These are phyloP conservation scores for Bettongia penicillata DNA, from an alignment of 2,113 vertebrate species.

Conservation along the genomic window DNA sequence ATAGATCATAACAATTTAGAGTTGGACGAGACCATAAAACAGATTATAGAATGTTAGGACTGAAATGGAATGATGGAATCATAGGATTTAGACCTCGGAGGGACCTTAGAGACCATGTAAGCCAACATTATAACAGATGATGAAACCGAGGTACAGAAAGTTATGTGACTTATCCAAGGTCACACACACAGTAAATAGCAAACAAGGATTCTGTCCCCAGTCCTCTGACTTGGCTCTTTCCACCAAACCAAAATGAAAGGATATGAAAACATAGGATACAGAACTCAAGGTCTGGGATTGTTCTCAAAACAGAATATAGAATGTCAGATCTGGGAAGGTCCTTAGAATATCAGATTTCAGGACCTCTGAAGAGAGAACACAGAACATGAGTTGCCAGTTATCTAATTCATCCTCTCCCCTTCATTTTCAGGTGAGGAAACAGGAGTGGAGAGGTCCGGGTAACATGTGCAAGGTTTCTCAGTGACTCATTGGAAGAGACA, in stretches of 20 bases:
- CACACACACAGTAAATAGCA: background rate
- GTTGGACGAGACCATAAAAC: background rate
- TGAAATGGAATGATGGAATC: background rate
- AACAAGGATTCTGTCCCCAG: background rate
- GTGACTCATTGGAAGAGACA: background rate
- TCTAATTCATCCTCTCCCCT: background rate
- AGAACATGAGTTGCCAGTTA: background rate
- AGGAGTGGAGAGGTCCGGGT: background rate
- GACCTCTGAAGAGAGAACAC: background rate
- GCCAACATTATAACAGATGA: background rate
- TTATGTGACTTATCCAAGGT: background rate
- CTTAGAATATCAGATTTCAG: background rate
- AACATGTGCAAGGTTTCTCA: background rate
- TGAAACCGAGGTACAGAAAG: background rate
- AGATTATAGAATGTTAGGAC: background rate
- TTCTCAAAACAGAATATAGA: background rate
- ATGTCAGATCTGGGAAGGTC: background rate
- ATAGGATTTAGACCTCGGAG: background rate
- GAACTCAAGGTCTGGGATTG: background rate
- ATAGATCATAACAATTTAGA: background rate
- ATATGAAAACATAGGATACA: background rate
- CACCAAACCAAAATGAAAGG: background rate
- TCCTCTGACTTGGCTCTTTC: background rate
- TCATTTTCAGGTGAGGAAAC: background rate
- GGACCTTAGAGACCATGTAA: background rate